These are phyloP conservation scores for Gastracanthus pulcherrimus DNA, from an alignment of 2,888 invertebrate species.

Conservation along the genomic window DNA sequence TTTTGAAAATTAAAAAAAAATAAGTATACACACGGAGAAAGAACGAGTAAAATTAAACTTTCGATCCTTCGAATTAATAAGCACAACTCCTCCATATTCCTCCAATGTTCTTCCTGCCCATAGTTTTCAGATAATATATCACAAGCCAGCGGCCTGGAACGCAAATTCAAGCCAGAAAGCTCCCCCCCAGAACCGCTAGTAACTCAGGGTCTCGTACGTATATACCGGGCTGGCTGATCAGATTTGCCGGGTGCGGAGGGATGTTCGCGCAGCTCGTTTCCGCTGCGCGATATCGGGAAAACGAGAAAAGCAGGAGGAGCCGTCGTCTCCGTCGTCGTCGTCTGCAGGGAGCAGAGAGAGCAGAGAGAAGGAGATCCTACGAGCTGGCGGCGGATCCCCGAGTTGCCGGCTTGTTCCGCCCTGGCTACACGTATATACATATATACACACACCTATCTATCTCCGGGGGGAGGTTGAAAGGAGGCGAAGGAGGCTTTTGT, in stretches of 20 bases:
- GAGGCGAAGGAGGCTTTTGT: conserved; percentile 34
- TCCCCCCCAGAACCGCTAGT: not conserved
- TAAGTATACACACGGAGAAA: too few species aligned
- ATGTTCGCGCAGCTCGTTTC: conserved; percentile 8
- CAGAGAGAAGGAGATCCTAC: too few species aligned
- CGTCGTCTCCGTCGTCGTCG: not conserved
- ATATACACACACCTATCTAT: too few species aligned
- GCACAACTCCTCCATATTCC: too few species aligned
- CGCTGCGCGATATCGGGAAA: conserved; percentile 3
- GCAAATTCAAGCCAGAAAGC: not conserved
- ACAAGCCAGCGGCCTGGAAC: too few species aligned
- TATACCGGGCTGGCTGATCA: not conserved
- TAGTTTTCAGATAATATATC: too few species aligned
- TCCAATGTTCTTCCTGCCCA: too few species aligned
- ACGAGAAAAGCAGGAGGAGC: conserved; percentile 31
- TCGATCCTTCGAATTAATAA: too few species aligned
- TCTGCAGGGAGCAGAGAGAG: too few species aligned
- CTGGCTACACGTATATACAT: not conserved
- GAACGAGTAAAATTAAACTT: too few species aligned
- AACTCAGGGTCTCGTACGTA: not conserved
- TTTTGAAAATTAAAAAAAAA: too few species aligned
- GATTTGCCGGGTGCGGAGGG: not conserved
- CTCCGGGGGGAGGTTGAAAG: not conserved
- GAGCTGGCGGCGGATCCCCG: too few species aligned
- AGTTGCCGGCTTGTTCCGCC: not conserved